These are phyloP conservation scores for Karalla daura DNA, from an alignment of 2,797 vertebrate species.

Conservation along the genomic window DNA sequence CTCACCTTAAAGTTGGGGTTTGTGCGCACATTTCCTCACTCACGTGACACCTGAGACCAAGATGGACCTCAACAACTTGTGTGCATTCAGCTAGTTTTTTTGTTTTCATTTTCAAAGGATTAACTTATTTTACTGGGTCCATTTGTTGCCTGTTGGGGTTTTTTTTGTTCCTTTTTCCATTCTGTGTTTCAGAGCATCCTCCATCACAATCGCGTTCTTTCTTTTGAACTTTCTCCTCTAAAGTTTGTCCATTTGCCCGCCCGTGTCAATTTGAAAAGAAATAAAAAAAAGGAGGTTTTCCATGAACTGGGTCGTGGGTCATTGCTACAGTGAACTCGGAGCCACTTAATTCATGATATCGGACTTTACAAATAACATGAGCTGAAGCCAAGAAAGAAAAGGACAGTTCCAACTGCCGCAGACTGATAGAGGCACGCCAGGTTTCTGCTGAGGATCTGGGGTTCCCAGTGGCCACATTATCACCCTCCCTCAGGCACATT, in stretches of 20 bases:
- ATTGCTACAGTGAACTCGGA: neutral
- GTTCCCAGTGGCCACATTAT: slow-evolving; percentile 83
- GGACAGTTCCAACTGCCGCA: slow-evolving; percentile 64
- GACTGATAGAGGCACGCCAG: slow-evolving; percentile 75
- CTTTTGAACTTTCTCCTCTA: neutral
- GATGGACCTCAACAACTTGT: neutral
- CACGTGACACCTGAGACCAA: neutral
- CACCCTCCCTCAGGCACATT: slow-evolving; percentile 86
- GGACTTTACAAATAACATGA: neutral
- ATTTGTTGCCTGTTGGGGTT: too few relatives aligned
- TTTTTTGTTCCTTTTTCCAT: neutral
- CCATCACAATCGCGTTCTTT: neutral
- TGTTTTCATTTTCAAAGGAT: too few relatives aligned
- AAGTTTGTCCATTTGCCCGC: neutral
- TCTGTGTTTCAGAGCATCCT: neutral
- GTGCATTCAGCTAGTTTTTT: too few relatives aligned
- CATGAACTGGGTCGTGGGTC: neutral
- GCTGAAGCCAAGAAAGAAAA: slow-evolving; percentile 11
- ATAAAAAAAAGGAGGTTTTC: neutral
- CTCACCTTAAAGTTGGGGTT: slow-evolving; percentile 29
- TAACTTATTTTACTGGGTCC: neutral
- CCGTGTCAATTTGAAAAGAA: neutral
- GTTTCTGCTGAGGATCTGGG: slow-evolving; percentile 74
- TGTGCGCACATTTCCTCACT: slow-evolving; percentile 8
- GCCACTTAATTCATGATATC: neutral